Conservation (phyloP, 2,113 vertebrate genomes). For the Mesembrinibis cayennensis region DNA sequence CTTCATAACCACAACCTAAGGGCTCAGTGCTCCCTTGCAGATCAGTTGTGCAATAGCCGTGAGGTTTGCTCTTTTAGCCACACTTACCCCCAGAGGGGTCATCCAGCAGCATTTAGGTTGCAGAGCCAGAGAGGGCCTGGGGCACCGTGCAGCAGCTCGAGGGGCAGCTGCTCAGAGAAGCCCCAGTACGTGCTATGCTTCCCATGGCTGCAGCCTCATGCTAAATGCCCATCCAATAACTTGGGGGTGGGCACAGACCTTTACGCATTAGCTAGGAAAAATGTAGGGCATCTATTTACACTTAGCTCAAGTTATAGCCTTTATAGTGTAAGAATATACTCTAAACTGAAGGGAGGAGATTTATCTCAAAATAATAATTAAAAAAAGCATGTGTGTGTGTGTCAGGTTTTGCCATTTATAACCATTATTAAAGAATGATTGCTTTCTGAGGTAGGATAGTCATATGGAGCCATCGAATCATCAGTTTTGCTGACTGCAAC, state of each 20-base stretch:
- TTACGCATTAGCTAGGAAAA: background rate
- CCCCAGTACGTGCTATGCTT: background rate
- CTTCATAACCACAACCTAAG: background rate
- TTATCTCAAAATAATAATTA: background rate
- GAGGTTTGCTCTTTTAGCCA: background rate
- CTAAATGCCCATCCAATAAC: background rate
- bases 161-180: background rate
- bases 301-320: background rate
- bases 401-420: background rate
- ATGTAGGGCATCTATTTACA: fast-evolving
- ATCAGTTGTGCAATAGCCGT: fast-evolving
- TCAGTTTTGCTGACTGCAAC: conserved; percentile 27
- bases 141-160: background rate
- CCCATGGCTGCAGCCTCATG: background rate
- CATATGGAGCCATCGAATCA: background rate
- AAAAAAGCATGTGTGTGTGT: background rate
- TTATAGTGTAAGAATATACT: background rate
- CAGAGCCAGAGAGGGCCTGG: background rate
- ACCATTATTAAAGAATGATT: background rate
- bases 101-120: background rate
- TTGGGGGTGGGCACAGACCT: background rate
- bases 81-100: background rate
- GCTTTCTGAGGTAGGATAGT: conserved; percentile 33
- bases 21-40: background rate
- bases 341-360: background rate